Conservation (phyloP, 2,888 invertebrate species). For the Mesoligia furuncula region DNA sequence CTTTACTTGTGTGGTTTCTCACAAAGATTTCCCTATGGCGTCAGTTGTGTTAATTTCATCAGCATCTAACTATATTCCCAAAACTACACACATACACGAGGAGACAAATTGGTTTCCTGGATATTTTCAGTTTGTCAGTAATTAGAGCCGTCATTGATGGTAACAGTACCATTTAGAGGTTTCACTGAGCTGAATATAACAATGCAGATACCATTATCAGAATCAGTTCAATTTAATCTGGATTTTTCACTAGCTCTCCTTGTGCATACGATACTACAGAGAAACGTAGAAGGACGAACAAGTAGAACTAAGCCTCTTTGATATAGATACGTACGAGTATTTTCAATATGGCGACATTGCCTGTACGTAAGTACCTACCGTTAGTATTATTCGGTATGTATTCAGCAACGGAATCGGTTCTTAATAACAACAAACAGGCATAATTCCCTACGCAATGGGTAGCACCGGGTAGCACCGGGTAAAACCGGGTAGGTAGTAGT, state of each 20-base stretch:
- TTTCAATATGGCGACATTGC: background rate
- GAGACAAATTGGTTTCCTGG: no score
- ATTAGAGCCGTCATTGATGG: no score
- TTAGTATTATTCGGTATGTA: conserved; percentile 13
- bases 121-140: no score
- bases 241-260: conserved; percentile 8
- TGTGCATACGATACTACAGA: background rate
- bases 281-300: background rate
- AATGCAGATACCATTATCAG: background rate
- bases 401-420: conserved; percentile 2
- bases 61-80: background rate
- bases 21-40: background rate
- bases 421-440: conserved; percentile 8
- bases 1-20: background rate
- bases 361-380: background rate
- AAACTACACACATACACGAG: no score
- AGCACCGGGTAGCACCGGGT: background rate
- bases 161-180: background rate
- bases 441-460: conserved; percentile 4
- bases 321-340: conserved; percentile 9
- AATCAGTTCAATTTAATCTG: background rate
- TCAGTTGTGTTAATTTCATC: background rate
- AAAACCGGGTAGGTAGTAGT: background rate
- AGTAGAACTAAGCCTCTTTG: background rate
- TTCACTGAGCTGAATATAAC: background rate